Conservation (phyloP, 2,797 vertebrate species). For the Intellagama lesueurii region DNA sequence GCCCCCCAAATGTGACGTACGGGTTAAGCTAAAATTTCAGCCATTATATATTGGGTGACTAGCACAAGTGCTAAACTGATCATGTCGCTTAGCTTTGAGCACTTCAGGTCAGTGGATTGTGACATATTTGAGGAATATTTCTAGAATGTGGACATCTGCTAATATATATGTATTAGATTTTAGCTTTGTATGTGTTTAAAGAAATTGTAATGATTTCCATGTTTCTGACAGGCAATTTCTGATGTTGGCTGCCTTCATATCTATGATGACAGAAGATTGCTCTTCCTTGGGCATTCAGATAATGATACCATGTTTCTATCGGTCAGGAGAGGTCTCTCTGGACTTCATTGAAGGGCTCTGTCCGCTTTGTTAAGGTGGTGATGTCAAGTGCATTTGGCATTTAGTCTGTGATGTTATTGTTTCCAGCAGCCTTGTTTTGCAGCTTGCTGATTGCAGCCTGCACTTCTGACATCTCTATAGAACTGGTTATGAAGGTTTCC, state of each 20-base stretch:
- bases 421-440: constrained; percentile 34
- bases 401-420: constrained; percentile 39
- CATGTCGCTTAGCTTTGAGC: too few relatives aligned
- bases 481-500: constrained; percentile 21
- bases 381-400: constrained; percentile 30
- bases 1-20: too few relatives aligned
- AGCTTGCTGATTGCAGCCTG: constrained; percentile 19
- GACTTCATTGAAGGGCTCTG: constrained; percentile 15
- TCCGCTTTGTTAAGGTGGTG: constrained; percentile 30
- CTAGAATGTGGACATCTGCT: not conserved
- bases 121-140: not conserved
- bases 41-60: not conserved
- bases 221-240: not conserved
- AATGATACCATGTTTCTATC: constrained; percentile 16
- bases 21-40: not conserved
- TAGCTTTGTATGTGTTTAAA: not conserved
- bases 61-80: not conserved
- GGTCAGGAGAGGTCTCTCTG: not conserved
- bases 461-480: constrained; percentile 23
- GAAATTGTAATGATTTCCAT: not conserved
- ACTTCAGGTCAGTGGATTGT: too few relatives aligned
- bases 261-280: not conserved
- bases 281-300: constrained; percentile 17
- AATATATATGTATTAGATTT: not conserved
- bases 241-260: not conserved